Evolutionary conservation across 2,113 vertebrate genomes (phyloP).

Genomic region (Salvelinus fontinalis): DNA sequence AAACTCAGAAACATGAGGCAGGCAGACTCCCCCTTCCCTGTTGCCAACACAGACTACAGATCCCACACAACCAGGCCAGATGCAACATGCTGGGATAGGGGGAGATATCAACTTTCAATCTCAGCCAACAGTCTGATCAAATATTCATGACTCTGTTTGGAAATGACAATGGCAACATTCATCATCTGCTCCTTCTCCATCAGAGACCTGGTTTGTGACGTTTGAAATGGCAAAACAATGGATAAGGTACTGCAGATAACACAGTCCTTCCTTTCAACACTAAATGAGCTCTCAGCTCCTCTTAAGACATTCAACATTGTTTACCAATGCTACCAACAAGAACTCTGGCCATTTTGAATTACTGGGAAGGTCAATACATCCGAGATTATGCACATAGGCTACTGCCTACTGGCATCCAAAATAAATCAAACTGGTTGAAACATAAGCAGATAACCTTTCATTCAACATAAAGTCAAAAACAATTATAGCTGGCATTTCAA

Average conservation of each 20-base stretch:
- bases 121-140: conserved; percentile 34
- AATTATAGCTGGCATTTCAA: conserved; percentile 26
- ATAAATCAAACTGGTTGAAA: background rate
- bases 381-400: too few species aligned
- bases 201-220: background rate
- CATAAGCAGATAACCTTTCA: background rate
- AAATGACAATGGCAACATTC: conserved; percentile 13
- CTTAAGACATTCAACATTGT: too few species aligned
- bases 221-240: background rate
- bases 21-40: background rate
- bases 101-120: conserved; percentile 33
- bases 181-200: conserved; percentile 10
- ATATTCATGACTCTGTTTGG: conserved; percentile 46
- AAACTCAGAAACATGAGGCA: background rate
- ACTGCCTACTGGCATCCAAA: background rate
- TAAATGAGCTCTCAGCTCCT: too few species aligned
- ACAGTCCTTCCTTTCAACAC: too few species aligned
- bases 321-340: too few species aligned
- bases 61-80: background rate
- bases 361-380: too few species aligned
- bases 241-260: too few species aligned
- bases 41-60: background rate
- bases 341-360: too few species aligned
- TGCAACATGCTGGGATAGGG: background rate
- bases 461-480: background rate